Evolutionary conservation across 2,888 invertebrate species (phyloP), one percentile per base, ranked within the genome.

Genomic region (Troides aeacus): DNA sequence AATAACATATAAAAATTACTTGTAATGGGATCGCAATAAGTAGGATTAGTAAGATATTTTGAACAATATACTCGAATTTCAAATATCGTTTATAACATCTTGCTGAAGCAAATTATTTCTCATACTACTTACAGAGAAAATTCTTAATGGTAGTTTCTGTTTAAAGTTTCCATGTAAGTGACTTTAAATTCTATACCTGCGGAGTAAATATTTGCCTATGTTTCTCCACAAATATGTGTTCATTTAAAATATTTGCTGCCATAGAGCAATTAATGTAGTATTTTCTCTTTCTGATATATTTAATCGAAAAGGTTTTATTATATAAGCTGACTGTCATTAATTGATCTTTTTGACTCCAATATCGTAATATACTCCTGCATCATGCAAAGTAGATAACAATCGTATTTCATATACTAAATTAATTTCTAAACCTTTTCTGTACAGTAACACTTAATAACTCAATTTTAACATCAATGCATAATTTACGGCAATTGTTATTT

Each of bases 121-220:
- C 53, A 53, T 57, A 30, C 21, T 59, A 18, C 30, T 68, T 39
- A 68, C 59, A 53, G 68, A 64, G 68, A 68, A 68, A 64, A 60
- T 59, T 60, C 53, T 60, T 64, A 64, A 50, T 64, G 46, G 15
- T 24, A 50, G 59, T 68, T 64, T 68, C 60, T 53, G 59, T 68
- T 59, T 64, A 42, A 58, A 21, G 59, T 64, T 60, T 23, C 24
- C 23, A 59, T 53, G 64, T 42, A 50, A 62, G 30, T 62, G 39
- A 56, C 62, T 67, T 67, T 36, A 68, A 59, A 53, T 63, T 46
- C 30, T 42, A 30, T 59, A 53, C 68, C 21, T 53, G 46, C 24
- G n/a, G 12, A 53, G 56, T 53, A 64, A 64, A 64, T 64, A 64
- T 68, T 68, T 23, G 42, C 24, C 30, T 50, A 4, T 3, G 63